Conservation (phyloP, 2,888 invertebrate species). For the Notocelia uddmanniana region DNA sequence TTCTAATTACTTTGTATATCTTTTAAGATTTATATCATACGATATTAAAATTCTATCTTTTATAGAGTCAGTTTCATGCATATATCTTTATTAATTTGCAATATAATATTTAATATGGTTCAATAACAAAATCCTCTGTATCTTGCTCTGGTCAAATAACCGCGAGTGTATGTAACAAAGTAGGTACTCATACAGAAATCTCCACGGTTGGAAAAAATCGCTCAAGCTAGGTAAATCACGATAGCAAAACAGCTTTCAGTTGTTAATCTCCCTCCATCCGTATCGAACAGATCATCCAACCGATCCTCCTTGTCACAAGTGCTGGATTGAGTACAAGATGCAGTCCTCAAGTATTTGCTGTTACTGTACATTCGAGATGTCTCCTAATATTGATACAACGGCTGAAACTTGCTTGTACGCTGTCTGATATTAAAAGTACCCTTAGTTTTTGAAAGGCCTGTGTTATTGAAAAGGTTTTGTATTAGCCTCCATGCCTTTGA, state of each 20-base stretch:
- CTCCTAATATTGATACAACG: background rate
- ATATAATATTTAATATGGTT: too few species aligned
- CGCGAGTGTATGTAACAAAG: too few species aligned
- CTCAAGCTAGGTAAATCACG: background rate
- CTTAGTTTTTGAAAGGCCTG: conserved; percentile 1
- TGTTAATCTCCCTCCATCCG: background rate
- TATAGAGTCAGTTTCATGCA: too few species aligned
- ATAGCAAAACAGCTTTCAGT: background rate
- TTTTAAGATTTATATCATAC: too few species aligned
- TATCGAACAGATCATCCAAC: background rate
- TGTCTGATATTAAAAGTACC: conserved; percentile 12
- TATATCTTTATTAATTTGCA: too few species aligned
- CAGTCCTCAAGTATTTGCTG: conserved; percentile 10
- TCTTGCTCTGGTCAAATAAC: too few species aligned
- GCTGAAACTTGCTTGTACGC: background rate
- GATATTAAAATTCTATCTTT: too few species aligned
- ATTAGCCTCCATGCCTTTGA: conserved; percentile 7
- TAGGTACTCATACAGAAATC: too few species aligned
- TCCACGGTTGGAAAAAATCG: background rate
- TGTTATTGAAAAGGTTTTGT: conserved; percentile 5
- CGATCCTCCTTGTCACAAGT: background rate
- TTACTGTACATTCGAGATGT: background rate
- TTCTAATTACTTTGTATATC: too few species aligned
- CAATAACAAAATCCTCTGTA: too few species aligned
- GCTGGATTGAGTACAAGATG: background rate